Percentiles rank a stretch among this genome's conserved stretches.
Evolutionary conservation across 2,797 vertebrate genomes (phyloP).

Genomic region (Anas flavirostris): DNA sequence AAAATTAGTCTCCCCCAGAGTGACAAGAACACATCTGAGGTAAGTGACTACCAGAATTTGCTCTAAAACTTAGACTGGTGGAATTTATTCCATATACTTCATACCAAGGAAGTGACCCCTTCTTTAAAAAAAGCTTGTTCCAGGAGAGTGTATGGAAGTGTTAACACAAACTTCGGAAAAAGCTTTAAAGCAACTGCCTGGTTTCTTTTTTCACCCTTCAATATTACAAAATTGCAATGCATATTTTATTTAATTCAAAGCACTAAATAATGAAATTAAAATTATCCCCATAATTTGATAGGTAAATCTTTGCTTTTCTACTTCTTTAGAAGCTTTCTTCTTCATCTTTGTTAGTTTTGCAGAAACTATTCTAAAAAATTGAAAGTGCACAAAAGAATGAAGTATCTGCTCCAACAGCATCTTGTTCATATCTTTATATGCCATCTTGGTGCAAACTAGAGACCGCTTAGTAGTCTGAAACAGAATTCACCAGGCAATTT

Average conservation of each 20-base stretch:
- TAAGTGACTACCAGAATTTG: not conserved
- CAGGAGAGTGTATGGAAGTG: rapidly evolving
- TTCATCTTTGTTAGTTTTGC: not conserved
- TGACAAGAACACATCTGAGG: not conserved
- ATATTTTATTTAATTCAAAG: not conserved
- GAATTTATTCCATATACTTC: not conserved
- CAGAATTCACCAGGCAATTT: not conserved
- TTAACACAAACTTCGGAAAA: not conserved
- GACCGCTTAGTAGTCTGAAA: not conserved
- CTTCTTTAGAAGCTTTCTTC: not conserved
- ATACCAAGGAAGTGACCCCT: not conserved
- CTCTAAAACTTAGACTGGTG: not conserved
- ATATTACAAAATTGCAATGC: not conserved
- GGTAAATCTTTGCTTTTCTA: not conserved
- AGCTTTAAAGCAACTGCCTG: not conserved
- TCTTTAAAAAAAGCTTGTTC: not conserved
- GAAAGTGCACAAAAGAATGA: not conserved
- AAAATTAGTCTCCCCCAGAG: not conserved
- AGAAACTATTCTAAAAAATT: not conserved
- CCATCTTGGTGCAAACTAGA: not conserved
- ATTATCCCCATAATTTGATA: not conserved
- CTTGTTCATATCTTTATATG: not conserved
- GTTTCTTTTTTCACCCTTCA: not conserved
- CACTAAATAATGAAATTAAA: rapidly evolving
- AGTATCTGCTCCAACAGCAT: not conserved